Percentiles rank a stretch among this genome's conserved stretches.
phyloP scores from a whole-genome alignment of 2,113 vertebrate species.

The Gallinago jamesoni region DNA sequence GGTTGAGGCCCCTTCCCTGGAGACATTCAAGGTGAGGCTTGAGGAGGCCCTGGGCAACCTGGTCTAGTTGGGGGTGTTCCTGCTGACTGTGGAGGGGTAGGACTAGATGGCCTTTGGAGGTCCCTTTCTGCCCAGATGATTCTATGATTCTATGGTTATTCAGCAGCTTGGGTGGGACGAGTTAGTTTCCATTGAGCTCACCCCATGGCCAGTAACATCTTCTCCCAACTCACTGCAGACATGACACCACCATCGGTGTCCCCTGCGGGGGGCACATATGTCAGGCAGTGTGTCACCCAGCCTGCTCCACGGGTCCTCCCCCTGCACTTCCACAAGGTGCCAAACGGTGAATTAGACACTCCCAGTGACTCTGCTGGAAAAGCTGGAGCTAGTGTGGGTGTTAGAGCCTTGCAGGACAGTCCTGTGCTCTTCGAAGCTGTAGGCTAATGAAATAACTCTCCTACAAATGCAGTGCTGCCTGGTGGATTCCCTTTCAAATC shows the following conservation, averaged over 20 bases:
- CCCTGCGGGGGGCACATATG: not conserved
- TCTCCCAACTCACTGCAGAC: not conserved
- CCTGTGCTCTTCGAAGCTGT: not conserved
- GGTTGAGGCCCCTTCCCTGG: no score
- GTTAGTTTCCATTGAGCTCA: not conserved
- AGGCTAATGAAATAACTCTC: not conserved
- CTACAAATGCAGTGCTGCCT: not conserved
- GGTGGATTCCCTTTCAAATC: not conserved
- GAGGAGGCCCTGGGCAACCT: no score
- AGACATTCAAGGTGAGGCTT: no score
- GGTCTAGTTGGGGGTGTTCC: no score
- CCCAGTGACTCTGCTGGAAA: not conserved
- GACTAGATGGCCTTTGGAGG: no score
- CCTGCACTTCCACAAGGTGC: not conserved
- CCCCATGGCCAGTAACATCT: not conserved
- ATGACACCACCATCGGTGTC: not conserved
- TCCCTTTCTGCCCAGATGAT: no score
- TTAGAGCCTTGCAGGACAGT: not conserved
- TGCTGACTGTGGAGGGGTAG: no score
- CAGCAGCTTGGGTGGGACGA: not conserved
- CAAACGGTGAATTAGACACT: rapidly evolving
- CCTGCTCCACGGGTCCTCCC: not conserved
- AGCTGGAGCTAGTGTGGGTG: not conserved
- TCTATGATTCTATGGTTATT: not conserved
- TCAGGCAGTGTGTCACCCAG: not conserved